phyloP scores from a whole-genome alignment of 2,888 invertebrate genomes.

The Clostera curtula region DNA sequence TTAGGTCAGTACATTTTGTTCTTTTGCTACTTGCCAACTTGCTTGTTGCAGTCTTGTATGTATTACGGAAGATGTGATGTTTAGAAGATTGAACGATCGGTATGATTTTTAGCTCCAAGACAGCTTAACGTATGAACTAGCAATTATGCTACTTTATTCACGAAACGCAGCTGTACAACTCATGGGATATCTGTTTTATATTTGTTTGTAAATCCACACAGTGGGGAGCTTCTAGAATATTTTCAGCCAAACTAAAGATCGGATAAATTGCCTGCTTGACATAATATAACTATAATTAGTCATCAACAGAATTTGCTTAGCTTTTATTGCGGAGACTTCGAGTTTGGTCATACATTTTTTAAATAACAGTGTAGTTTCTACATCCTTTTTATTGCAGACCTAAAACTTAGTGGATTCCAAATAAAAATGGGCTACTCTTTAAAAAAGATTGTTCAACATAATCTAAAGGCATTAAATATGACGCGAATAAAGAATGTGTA shows the following conservation, averaged over 20 bases:
- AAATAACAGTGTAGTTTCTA: background rate
- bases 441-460: constrained; percentile 31
- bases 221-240: too few species aligned
- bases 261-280: background rate
- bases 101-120: too few species aligned
- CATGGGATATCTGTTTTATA: too few species aligned
- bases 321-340: background rate
- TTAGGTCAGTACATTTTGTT: constrained; percentile 28
- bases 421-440: constrained; percentile 77
- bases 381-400: constrained; percentile 59
- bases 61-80: too few species aligned
- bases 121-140: too few species aligned
- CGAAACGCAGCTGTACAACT: too few species aligned
- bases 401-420: constrained; percentile 75
- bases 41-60: too few species aligned
- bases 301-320: background rate
- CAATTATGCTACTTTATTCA: too few species aligned
- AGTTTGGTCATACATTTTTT: background rate
- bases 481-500: constrained; percentile 57
- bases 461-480: constrained; percentile 34
- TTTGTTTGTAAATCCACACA: too few species aligned
- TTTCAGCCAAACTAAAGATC: background rate
- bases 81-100: too few species aligned
- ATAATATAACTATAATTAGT: background rate
- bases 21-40: background rate